Evolutionary conservation across 2,888 invertebrate genomes (phyloP).

Genomic region (Cetonia aurata): DNA sequence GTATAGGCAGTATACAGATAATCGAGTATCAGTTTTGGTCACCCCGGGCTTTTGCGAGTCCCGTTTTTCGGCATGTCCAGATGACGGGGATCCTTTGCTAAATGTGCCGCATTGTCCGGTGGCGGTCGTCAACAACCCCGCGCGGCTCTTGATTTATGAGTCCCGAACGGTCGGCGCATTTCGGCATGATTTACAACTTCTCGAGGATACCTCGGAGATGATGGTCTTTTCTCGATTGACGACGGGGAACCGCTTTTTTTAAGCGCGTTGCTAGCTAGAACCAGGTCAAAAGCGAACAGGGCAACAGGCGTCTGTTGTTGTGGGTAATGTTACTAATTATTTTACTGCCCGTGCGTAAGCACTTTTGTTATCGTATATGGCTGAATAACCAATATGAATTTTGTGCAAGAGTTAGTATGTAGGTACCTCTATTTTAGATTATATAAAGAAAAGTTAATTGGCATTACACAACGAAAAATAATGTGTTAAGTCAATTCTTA

Average conservation of each 20-base stretch:
- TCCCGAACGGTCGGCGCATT: constrained; percentile 49
- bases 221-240: constrained; percentile 47
- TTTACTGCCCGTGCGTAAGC: constrained; percentile 17
- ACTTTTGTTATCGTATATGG: too few species aligned
- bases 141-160: constrained; percentile 60
- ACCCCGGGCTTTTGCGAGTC: constrained; percentile 37
- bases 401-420: too few species aligned
- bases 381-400: too few species aligned
- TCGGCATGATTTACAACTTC: constrained; percentile 59
- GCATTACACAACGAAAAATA: too few species aligned
- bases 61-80: constrained; percentile 42
- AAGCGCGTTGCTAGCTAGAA: constrained; percentile 10
- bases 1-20: constrained; percentile 6
- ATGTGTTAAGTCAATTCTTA: too few species aligned
- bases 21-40: constrained; percentile 29
- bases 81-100: constrained; percentile 52
- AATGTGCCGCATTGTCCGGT: constrained; percentile 62
- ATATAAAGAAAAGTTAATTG: too few species aligned
- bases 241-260: constrained; percentile 21
- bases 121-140: constrained; percentile 63
- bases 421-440: too few species aligned
- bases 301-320: constrained; percentile 34
- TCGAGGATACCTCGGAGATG: constrained; percentile 44
- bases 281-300: constrained; percentile 21
- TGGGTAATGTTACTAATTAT: constrained; percentile 36